Conservation (phyloP, 2,113 vertebrate species). For the Cnemophilus loriae region DNA sequence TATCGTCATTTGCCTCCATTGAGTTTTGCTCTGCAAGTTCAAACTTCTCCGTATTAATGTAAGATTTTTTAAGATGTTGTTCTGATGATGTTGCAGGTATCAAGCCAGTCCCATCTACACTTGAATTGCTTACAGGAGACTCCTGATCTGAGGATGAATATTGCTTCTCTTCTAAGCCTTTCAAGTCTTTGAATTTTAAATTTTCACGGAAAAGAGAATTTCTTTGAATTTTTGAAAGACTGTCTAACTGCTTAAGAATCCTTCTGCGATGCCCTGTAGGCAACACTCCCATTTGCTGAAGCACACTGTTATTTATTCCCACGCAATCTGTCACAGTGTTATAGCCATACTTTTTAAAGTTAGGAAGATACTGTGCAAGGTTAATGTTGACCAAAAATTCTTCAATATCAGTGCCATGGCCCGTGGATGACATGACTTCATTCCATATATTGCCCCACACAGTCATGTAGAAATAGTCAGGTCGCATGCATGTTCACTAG, state of each 20-base stretch:
- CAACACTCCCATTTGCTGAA: conserved; percentile 79
- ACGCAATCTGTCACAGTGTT: conserved; percentile 73
- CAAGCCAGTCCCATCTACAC: neutral
- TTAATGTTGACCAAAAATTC: conserved; percentile 84
- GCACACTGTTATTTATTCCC: conserved; percentile 73
- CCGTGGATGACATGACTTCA: conserved; percentile 75
- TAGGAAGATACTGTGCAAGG: conserved; percentile 79
- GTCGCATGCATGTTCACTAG: neutral
- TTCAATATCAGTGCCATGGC: conserved; percentile 65
- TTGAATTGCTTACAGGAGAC: neutral
- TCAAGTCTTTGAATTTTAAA: conserved; percentile 20
- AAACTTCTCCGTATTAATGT: neutral
- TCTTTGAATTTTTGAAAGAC: conserved; percentile 46
- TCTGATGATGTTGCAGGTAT: neutral
- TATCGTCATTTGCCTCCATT: neutral
- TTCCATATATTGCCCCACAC: conserved; percentile 18
- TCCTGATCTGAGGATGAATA: neutral
- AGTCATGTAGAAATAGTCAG: neutral
- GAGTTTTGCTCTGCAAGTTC: neutral
- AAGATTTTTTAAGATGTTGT: neutral
- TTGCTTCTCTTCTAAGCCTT: neutral
- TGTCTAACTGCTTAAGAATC: conserved; percentile 85
- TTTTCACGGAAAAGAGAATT: conserved; percentile 11
- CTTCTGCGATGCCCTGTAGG: conserved; percentile 91
- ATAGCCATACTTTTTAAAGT: conserved; percentile 79